Conservation (phyloP, 2,113 vertebrate genomes). For the Aldabrachelys gigantea region DNA sequence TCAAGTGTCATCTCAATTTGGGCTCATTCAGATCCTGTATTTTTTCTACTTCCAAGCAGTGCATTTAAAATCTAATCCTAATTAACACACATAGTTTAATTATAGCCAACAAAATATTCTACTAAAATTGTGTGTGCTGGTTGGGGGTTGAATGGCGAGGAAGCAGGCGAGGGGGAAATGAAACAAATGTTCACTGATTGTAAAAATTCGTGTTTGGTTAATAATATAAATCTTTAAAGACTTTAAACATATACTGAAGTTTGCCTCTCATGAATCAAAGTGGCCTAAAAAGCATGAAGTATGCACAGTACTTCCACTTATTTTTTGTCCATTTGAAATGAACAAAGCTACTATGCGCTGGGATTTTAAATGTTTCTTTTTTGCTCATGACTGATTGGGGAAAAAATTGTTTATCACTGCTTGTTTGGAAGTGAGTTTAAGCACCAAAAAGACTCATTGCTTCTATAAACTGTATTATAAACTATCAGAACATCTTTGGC, state of each 20-base stretch:
- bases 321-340: conserved; percentile 60
- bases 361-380: conserved; percentile 33
- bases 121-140: conserved; percentile 77
- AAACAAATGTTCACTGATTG: conserved; percentile 81
- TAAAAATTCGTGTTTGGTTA: conserved; percentile 80
- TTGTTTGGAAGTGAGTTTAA: conserved; percentile 31
- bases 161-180: conserved; percentile 67
- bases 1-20: conserved; percentile 85
- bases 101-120: conserved; percentile 83
- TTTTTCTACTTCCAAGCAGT: conserved; percentile 81
- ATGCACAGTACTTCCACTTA: background rate
- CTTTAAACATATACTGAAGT: conserved; percentile 77
- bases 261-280: conserved; percentile 69
- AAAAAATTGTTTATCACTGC: conserved; percentile 61
- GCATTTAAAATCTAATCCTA: conserved; percentile 83
- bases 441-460: background rate
- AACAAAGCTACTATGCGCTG: conserved; percentile 58
- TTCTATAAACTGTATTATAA: background rate
- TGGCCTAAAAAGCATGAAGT: conserved; percentile 27
- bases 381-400: conserved; percentile 50
- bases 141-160: conserved; percentile 59
- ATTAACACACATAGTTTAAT: conserved; percentile 85
- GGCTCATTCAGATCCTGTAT: conserved; percentile 81
- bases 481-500: background rate
- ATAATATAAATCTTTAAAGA: conserved; percentile 75